These are phyloP conservation scores for Drosophila sucinea DNA, from an alignment of 1,140 invertebrate genomes.

Conservation along the genomic window DNA sequence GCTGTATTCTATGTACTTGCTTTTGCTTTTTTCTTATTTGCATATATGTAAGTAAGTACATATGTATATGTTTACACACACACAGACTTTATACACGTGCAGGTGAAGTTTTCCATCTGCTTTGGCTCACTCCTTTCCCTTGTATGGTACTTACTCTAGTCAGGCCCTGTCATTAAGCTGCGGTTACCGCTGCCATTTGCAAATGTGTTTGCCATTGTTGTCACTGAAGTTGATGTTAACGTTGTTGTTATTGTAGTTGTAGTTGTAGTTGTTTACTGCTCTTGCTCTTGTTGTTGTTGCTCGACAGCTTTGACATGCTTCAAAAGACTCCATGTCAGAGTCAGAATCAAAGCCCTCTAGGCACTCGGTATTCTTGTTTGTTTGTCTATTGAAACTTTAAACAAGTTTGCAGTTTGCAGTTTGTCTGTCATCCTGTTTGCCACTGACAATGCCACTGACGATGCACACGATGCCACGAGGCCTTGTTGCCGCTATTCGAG, in stretches of 20 bases:
- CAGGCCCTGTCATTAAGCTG: slow-evolving; percentile 74
- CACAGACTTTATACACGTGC: slow-evolving; percentile 55
- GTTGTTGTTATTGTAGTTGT: slow-evolving; percentile 20
- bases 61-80: slow-evolving; percentile 18
- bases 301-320: slow-evolving; percentile 72
- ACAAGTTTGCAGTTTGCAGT: slow-evolving; percentile 59
- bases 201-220: slow-evolving; percentile 75
- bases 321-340: slow-evolving; percentile 68
- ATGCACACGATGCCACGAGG: slow-evolving; percentile 13
- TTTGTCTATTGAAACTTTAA: slow-evolving; percentile 79
- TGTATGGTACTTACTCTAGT: slow-evolving; percentile 11
- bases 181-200: slow-evolving; percentile 75
- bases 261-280: slow-evolving; percentile 33
- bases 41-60: slow-evolving; percentile 51
- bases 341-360: slow-evolving; percentile 48
- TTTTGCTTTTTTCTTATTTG: slow-evolving; percentile 57
- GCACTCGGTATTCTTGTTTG: slow-evolving; percentile 72
- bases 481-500: not conserved
- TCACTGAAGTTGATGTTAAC: slow-evolving; percentile 41
- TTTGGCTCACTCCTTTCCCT: slow-evolving; percentile 21
- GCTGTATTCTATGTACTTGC: slow-evolving; percentile 64
- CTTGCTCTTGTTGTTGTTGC: slow-evolving; percentile 41
- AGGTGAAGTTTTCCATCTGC: slow-evolving; percentile 73
- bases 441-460: slow-evolving; percentile 39
- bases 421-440: slow-evolving; percentile 27